Conservation (phyloP, 2,888 invertebrate genomes). For the Nemoura dubitans region DNA sequence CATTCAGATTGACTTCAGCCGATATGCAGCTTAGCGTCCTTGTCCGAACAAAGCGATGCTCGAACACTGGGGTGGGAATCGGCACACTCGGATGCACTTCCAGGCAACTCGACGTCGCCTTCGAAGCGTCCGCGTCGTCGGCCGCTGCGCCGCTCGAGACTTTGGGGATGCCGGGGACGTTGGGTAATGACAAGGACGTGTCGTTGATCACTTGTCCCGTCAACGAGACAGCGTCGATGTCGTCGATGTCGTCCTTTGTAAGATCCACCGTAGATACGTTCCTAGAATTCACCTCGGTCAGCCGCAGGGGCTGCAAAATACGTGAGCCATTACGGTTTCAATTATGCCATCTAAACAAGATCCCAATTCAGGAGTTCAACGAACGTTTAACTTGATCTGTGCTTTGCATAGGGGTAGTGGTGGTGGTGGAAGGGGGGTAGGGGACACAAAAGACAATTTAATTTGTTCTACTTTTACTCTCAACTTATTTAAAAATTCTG, state of each 20-base stretch:
- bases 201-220: background rate
- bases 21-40: slow-evolving; percentile 23
- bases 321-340: background rate
- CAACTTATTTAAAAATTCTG: too few species aligned
- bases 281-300: background rate
- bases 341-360: background rate
- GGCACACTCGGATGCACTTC: background rate
- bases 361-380: too few species aligned
- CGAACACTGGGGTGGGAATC: background rate
- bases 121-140: too few species aligned
- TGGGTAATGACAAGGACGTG: background rate
- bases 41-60: slow-evolving; percentile 10
- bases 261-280: slow-evolving; percentile 22
- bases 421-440: too few species aligned
- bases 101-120: background rate
- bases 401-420: too few species aligned
- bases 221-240: background rate
- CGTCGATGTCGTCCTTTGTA: slow-evolving; percentile 24
- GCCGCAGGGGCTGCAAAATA: background rate
- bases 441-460: too few species aligned
- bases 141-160: too few species aligned
- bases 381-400: too few species aligned
- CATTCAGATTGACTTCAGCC: slow-evolving; percentile 35
- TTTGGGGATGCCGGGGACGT: background rate
- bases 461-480: too few species aligned